Evolutionary conservation across 2,888 invertebrate genomes (phyloP).

Genomic region (Ceratothoa steindachneri): DNA sequence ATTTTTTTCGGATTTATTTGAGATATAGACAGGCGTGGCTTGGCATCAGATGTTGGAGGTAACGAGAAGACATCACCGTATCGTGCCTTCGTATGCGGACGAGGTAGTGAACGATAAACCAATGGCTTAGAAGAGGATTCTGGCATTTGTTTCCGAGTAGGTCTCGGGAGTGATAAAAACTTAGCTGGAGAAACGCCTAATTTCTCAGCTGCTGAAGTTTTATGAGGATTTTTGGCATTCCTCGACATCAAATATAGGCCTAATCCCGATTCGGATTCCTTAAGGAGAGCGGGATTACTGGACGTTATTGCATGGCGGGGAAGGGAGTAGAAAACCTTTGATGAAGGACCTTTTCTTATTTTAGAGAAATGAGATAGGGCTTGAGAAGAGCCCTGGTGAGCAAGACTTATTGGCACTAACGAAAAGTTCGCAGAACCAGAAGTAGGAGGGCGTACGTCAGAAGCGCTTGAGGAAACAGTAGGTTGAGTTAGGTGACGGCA

Average conservation of each 20-base stretch:
- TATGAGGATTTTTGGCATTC: constrained; percentile 1
- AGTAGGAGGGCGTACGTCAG: background rate
- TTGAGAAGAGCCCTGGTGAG: background rate
- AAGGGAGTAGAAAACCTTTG: constrained; percentile 21
- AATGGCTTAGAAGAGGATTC: constrained; percentile 12
- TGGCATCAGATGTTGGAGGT: background rate
- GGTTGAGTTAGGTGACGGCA: background rate
- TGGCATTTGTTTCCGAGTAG: background rate
- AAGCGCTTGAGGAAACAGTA: background rate
- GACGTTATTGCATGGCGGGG: constrained; percentile 17
- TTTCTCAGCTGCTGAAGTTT: constrained; percentile 20
- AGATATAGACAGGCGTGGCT: background rate
- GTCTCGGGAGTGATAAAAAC: constrained; percentile 21
- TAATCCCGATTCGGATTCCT: constrained; percentile 13
- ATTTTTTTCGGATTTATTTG: background rate
- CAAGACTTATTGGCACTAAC: background rate
- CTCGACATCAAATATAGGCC: constrained; percentile 25
- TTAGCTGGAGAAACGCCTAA: constrained; percentile 23
- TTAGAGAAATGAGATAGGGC: background rate
- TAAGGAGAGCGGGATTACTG: constrained; percentile 16
- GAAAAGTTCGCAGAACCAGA: constrained; percentile 3
- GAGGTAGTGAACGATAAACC: constrained; percentile 17
- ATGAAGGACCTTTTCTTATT: background rate
- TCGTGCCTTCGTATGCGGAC: constrained; percentile 8
- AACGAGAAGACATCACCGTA: background rate